Evolutionary conservation across 2,113 vertebrate species (phyloP), one percentile per base, ranked within the genome.

Genomic region (Aleadryas rufinucha): DNA sequence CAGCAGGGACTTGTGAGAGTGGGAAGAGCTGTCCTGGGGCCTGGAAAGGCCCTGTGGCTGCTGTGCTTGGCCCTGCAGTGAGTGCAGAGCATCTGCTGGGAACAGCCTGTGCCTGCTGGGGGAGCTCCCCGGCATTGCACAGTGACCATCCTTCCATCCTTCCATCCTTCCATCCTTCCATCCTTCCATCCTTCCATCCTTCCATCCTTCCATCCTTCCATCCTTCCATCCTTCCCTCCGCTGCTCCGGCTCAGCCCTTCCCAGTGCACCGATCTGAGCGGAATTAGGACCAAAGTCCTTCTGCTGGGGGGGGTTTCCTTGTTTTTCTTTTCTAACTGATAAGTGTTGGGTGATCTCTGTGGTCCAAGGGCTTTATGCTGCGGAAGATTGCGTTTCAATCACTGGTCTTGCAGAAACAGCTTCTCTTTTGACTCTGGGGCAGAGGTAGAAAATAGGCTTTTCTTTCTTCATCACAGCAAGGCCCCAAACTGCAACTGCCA

Each of bases 211-310:
- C 57, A 35, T 3, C 33, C 52, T 31, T 11, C 52, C 30, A 9
- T 71, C 57, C n/a, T 0, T 4, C 57, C 57, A 35, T 3, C 33
- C 52, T 31, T 11, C 52, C 30, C 7, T 71, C 61, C 1, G 1
- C 39, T 81, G 35, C 37, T 74, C 30, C 1, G 0, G 16, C 54
- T 39, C 82, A 68, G 74, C 88, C 70, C 30, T 33, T 47, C 27
- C 7, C 26, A 45, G 66, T 7, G 9, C 0, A 0, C 28, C 33
- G 24, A 15, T 30, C 42, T 45, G 59, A 26, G 22, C 0, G 0
- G 37, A 89, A 44, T 68, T 37, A 28, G 2, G 22, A 35, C 8
- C 37, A 5, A 35, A 69, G 13, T 45, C 68, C 31, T 17, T 53
- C 20, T 84, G 45, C 37, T 60, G 18, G 3, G 10, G 33, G 23